Conservation (phyloP, 1,140 invertebrate genomes). For the Drosophila malerkotliana region DNA sequence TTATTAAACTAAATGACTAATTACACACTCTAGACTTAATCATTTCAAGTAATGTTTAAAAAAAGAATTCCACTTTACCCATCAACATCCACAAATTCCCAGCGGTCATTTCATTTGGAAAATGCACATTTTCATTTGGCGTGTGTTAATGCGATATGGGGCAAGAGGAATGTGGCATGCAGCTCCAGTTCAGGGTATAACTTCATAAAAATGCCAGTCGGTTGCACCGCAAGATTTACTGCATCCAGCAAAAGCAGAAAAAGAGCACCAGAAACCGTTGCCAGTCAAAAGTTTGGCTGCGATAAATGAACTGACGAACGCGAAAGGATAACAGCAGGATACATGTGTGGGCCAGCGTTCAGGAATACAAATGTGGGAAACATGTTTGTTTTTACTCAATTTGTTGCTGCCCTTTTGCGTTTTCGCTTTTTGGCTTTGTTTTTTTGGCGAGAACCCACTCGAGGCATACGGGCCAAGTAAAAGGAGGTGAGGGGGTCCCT, state of each 20-base stretch:
- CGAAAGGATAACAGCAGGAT: slow-evolving; percentile 51
- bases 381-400: slow-evolving; percentile 50
- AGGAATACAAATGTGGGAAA: slow-evolving; percentile 44
- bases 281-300: slow-evolving; percentile 48
- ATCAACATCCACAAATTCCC: neutral
- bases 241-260: slow-evolving; percentile 6
- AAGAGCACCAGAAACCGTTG: slow-evolving; percentile 12
- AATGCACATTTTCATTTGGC: slow-evolving; percentile 26
- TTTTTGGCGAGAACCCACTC: slow-evolving; percentile 37
- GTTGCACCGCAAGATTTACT: slow-evolving; percentile 52
- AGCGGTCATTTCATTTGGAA: slow-evolving; percentile 29
- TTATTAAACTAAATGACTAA: no score
- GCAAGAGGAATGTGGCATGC: slow-evolving; percentile 6
- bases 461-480: slow-evolving; percentile 33
- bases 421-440: slow-evolving; percentile 38
- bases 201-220: slow-evolving; percentile 58
- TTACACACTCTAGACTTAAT: no score
- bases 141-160: slow-evolving; percentile 39
- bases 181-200: slow-evolving; percentile 31
- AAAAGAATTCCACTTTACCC: neutral
- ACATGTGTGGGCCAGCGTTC: slow-evolving; percentile 21
- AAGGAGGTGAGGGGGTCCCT: slow-evolving; percentile 1
- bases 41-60: no score
- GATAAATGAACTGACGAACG: slow-evolving; percentile 57
- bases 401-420: slow-evolving; percentile 46